Evolutionary conservation across 2,888 invertebrate genomes (phyloP), one percentile per base, ranked within the genome.

Genomic region (Cryptus armator): DNA sequence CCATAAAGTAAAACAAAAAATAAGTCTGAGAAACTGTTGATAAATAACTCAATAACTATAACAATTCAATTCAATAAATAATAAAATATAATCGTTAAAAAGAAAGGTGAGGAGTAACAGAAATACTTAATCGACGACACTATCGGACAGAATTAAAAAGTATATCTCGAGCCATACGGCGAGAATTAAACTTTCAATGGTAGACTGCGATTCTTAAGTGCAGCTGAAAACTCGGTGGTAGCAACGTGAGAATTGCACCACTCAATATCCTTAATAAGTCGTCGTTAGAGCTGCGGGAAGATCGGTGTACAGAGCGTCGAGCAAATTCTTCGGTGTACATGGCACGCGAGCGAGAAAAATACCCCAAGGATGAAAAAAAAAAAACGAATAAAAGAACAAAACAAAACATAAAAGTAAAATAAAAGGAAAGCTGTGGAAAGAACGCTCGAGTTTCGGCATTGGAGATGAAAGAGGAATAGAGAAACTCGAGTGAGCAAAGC

Each of bases 191-290:
- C 10, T 19, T 56, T 24, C 56, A 12, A 56, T 24, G 4, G 19
- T 56, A 4, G 56, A 12, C 56, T 3, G 56, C 56, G 4, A 24
- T 56, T 56, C 24, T 24, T 19, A 10, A 56, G 19, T 19, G 24
- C 12, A 24, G 16, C 56, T 24, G 24, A 56, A 24, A 56, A 56
- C 10, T 5, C 4, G 10, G 10, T 24, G 10, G 56, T 19, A 4
- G 3, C 14, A 3, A 4, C 19, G 24, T 56, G 56, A 10, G 10
- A 19, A 53, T 1, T 19, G 10, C 53, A 24, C 24, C 24, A 19
- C 19, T 24, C 56, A 24, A 19, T 16, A 37, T 10, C 2, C 32
- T 32, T 75, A 37, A 75, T 66, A 75, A 75, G 64, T 75, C 48
- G 51, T 66, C 66, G 66, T 75, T 66, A 37, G n/a, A n/a, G 16